These are phyloP conservation scores for Pheosia gnoma DNA, from an alignment of 2,888 invertebrate species.

Conservation along the genomic window DNA sequence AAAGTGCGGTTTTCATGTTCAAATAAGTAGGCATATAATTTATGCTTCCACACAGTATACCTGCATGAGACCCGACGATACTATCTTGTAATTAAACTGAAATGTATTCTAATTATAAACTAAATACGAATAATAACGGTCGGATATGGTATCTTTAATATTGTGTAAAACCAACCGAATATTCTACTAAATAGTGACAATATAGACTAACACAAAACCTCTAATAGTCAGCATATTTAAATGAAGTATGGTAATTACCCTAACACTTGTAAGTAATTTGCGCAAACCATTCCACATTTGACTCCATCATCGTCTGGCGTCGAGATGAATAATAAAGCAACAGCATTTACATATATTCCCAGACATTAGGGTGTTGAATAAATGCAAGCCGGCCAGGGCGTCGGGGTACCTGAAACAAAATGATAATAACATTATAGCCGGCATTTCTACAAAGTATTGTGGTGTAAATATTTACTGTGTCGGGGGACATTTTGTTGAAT, in stretches of 20 bases:
- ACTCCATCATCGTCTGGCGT: constrained; percentile 1
- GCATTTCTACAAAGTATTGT: constrained; percentile 14
- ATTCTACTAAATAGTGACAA: too few species aligned
- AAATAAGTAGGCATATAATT: not conserved
- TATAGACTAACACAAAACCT: not conserved
- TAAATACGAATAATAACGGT: not conserved
- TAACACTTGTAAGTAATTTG: not conserved
- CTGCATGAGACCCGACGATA: too few species aligned
- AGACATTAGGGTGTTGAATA: constrained; percentile 18
- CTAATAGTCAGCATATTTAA: not conserved
- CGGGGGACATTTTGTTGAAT: not conserved
- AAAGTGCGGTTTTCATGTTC: not conserved
- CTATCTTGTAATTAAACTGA: too few species aligned
- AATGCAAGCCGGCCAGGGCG: constrained; percentile 19
- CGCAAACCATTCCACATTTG: constrained; percentile 1
- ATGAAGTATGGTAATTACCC: not conserved
- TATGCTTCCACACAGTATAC: too few species aligned
- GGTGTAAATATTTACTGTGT: not conserved
- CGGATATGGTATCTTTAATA: too few species aligned
- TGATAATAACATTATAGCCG: constrained; percentile 32
- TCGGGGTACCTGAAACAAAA: constrained; percentile 49
- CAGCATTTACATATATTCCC: constrained; percentile 40
- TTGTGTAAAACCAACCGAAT: too few species aligned
- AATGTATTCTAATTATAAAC: not conserved
- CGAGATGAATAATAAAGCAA: constrained; percentile 43